Evolutionary conservation across 2,888 invertebrate species (phyloP), one percentile per base, ranked within the genome.

Genomic region (Myopa tessellatipennis): DNA sequence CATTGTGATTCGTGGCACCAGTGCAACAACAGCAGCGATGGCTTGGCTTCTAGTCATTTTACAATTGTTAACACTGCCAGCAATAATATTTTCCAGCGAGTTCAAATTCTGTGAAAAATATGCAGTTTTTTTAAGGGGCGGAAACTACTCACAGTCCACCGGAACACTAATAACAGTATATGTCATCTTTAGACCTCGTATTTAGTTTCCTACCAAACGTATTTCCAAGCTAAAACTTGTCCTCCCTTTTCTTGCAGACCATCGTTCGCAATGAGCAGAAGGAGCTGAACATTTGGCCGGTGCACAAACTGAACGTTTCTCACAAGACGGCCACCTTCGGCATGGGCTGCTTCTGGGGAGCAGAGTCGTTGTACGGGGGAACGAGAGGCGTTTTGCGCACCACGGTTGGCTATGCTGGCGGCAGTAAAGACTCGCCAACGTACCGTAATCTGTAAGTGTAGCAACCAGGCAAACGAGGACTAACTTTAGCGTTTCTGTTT

Each of bases 281-380:
- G 77, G 88, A 88, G 68, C 80, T 88, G 36, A 87, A 81, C 52
- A 83, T 88, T 6, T 77, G 74, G 4, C 89, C 88, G 3, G 85
- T 85, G 1, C 89, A 90, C 78, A 81, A 84, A 60, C 58, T 89
- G 70, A 83, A 87, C 70, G 83, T 83, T 4, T 83, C 85, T 14
- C 83, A 84, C 72, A 86, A 88, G 52, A 88, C 86, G 7, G 97
- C 96, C 6, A 96, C 96, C 0, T 96, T 97, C 88, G 96, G 96
- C 14, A 96, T 97, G 96, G 96, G 96, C 16, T 97, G 97, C 88
- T 97, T 97, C 90, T 97, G 97, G 97, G 95, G 95, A 50, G 95
- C 95, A 76, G 97, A 97, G 87, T 94, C 95, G 1, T 90, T 95
- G 76, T 97, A 94, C 87, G 96, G 97, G 3, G 89, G 85, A 7